Base-by-base conservation (phyloP, 2,113 vertebrate species). In the Tachuris rubrigastra region DNA sequence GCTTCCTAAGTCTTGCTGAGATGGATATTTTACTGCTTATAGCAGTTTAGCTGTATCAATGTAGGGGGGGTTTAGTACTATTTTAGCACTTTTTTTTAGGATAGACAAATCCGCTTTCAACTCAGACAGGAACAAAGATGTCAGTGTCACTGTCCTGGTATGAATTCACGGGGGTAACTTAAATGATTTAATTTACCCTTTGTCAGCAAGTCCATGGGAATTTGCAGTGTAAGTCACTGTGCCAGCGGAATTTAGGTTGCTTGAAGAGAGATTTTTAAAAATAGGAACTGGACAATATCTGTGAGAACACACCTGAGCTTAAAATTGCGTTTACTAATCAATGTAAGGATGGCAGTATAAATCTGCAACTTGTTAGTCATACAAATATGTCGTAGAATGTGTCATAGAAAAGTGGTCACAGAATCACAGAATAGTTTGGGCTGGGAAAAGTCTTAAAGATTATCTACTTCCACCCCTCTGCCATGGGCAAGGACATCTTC, bases 21-120 rank as follows among this genome's bases (percentile, higher is more conserved):
- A 42, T 3, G 3, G 28, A 16, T n/a, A 69, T 83, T 91, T 91
- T 89, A 33, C 2, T 81, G 28, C 49, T 85, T 68, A 14, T 5
- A 35, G 8, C 8, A 50, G 6, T 55, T 31, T 37, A 89, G 8
- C 15, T 68, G 8, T 56, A 10, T 23, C 13, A 78, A 0, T 2
- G 20, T 22, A 60, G 37, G 37, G n/a, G n/a, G 16, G 0, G 1
- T 5, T 24, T 37, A 37, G 58, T 35, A 59, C 4, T 17, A 31
- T 52, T 42, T 39, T 35, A 22, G 14, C 35, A 15, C 14, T 41
- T 27, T 50, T 25, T 49, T 81, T 76, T 9, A 35, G 9, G 7
- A 31, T 56, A 49, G 5, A 63, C 3, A 71, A 87, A 63, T 27
- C 21, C 9, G 10, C 80, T 86, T 84, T 46, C 28, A 10, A 55